Conservation (phyloP, 2,888 invertebrate species). For the Melanotus villosus region DNA sequence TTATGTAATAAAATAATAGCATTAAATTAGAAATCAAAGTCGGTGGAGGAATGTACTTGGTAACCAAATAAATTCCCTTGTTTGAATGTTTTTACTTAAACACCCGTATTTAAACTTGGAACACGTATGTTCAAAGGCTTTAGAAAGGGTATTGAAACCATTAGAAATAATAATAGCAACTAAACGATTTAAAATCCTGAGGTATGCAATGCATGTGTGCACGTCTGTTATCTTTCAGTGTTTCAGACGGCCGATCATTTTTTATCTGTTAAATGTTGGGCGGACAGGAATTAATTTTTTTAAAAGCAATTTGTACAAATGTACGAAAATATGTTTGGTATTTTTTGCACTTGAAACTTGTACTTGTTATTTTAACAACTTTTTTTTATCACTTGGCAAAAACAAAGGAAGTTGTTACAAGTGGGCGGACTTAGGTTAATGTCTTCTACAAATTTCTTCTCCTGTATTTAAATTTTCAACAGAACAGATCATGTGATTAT, state of each 20-base stretch:
- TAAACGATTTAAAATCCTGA: background rate
- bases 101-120: too few relatives aligned
- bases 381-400: background rate
- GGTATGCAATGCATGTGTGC: conserved; percentile 5
- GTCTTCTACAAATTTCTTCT: background rate
- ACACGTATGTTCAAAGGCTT: background rate
- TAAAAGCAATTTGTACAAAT: too few relatives aligned
- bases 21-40: too few relatives aligned
- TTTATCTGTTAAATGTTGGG: too few relatives aligned
- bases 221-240: background rate
- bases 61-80: too few relatives aligned
- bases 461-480: background rate
- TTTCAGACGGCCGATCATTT: background rate
- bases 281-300: too few relatives aligned
- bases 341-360: background rate
- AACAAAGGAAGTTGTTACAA: background rate
- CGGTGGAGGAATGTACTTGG: too few relatives aligned
- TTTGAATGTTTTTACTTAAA: too few relatives aligned
- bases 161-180: conserved; percentile 9
- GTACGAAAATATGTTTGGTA: too few relatives aligned
- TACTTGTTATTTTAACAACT: background rate
- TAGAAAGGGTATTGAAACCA: conserved; percentile 4
- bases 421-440: background rate
- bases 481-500: too few relatives aligned
- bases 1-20: too few relatives aligned